These are phyloP conservation scores for Sylvilagus floridanus DNA, from an alignment of 2,797 vertebrate genomes.

Conservation along the genomic window DNA sequence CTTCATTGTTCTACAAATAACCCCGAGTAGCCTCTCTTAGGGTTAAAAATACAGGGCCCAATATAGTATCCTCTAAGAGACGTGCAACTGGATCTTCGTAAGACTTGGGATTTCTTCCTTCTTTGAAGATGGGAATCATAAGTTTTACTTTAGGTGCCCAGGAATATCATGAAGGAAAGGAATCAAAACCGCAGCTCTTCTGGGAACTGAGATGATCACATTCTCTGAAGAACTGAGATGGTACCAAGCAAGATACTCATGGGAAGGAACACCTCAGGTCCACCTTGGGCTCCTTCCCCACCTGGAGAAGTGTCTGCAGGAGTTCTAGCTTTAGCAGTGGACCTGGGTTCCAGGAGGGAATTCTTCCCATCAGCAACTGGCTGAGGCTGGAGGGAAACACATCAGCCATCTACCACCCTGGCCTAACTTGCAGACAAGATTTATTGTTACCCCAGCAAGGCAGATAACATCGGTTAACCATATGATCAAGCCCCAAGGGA, in stretches of 20 bases:
- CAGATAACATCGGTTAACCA: neutral
- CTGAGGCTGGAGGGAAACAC: neutral
- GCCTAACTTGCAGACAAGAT: neutral
- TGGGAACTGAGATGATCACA: neutral
- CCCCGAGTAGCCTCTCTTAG: neutral
- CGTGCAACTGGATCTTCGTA: too few species aligned
- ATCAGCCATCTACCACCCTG: neutral
- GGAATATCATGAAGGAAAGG: neutral
- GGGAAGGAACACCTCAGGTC: neutral
- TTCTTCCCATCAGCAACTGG: neutral
- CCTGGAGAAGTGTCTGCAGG: neutral
- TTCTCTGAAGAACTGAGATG: neutral
- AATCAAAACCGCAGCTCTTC: neutral
- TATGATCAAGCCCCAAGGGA: neutral
- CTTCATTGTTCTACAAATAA: neutral
- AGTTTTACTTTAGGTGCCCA: neutral
- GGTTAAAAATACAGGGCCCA: neutral
- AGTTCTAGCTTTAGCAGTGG: neutral
- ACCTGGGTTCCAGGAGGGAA: neutral
- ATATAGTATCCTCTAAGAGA: neutral
- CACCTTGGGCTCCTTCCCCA: fast-evolving
- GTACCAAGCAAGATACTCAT: neutral
- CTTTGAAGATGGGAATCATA: neutral
- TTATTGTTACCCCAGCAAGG: neutral
- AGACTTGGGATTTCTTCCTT: neutral